These are phyloP conservation scores for Nudaria mundana DNA, from an alignment of 2,888 invertebrate genomes.

Conservation along the genomic window DNA sequence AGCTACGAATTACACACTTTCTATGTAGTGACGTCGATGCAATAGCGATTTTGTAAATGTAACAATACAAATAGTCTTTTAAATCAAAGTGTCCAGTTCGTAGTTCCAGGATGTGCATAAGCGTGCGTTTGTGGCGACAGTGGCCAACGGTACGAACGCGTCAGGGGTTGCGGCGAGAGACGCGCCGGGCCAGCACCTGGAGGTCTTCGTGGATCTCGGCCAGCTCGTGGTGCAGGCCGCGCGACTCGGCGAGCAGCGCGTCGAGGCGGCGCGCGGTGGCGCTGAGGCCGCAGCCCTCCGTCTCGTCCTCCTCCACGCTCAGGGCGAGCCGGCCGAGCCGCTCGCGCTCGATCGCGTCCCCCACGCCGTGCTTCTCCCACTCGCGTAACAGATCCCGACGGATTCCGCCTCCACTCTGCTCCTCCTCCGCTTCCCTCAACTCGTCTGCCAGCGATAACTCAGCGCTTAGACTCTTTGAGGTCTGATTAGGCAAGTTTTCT, in stretches of 20 bases:
- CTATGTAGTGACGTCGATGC: neutral
- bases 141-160: slow-evolving; percentile 64
- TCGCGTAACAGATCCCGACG: slow-evolving; percentile 46
- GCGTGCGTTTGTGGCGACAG: slow-evolving; percentile 25
- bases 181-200: slow-evolving; percentile 77
- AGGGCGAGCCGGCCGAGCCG: slow-evolving; percentile 66
- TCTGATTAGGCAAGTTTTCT: slow-evolving; percentile 19
- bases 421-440: slow-evolving; percentile 64
- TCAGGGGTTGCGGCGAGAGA: slow-evolving; percentile 62
- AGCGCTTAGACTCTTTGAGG: slow-evolving; percentile 23
- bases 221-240: slow-evolving; percentile 69
- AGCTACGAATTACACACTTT: slow-evolving; percentile 2
- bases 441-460: slow-evolving; percentile 68
- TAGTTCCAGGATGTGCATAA: slow-evolving; percentile 15
- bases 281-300: slow-evolving; percentile 48
- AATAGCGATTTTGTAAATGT: neutral
- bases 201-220: slow-evolving; percentile 74
- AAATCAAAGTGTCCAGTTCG: neutral
- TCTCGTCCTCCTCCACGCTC: slow-evolving; percentile 70
- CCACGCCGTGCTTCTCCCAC: slow-evolving; percentile 42
- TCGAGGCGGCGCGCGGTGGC: slow-evolving; percentile 66
- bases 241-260: slow-evolving; percentile 69
- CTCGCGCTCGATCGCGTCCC: slow-evolving; percentile 64
- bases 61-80: neutral
- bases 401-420: slow-evolving; percentile 41